Conservation (phyloP, 1,140 invertebrate genomes). For the Rhyacophila brunnea region DNA sequence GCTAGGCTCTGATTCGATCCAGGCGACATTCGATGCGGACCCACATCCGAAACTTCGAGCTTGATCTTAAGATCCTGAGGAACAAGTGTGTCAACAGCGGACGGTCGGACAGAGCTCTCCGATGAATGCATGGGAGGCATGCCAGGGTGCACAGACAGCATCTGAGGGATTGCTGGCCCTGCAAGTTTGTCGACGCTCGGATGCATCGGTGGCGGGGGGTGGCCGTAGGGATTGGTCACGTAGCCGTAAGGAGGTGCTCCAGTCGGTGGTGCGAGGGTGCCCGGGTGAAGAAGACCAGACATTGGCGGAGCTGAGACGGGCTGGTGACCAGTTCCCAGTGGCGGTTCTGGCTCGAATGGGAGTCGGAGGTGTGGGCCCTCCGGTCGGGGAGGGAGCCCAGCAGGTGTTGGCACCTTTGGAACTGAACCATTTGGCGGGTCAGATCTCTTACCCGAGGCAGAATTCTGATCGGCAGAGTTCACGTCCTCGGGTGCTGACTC, state of each 20-base stretch:
- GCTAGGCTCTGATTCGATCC: constrained; percentile 55
- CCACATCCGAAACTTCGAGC: constrained; percentile 64
- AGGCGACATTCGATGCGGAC: constrained; percentile 40
- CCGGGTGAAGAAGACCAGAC: constrained; percentile 54
- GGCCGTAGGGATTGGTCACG: constrained; percentile 51
- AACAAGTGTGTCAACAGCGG: constrained; percentile 54
- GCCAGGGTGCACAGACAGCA: constrained; percentile 47
- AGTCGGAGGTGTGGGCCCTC: constrained; percentile 46
- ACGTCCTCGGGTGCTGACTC: constrained; percentile 11
- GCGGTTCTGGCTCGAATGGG: constrained; percentile 48
- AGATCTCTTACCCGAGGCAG: constrained; percentile 4
- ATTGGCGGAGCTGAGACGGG: constrained; percentile 40
- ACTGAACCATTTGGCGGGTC: constrained; percentile 13
- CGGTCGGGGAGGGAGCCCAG: constrained; percentile 41
- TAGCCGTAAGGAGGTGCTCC: constrained; percentile 55
- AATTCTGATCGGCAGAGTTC: constrained; percentile 5
- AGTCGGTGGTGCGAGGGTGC: constrained; percentile 51
- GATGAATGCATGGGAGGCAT: constrained; percentile 28
- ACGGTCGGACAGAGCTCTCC: constrained; percentile 40
- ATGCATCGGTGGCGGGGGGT: constrained; percentile 40
- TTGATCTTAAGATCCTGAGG: constrained; percentile 80
- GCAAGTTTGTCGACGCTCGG: constrained; percentile 42
- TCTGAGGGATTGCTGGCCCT: constrained; percentile 54
- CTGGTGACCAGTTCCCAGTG: constrained; percentile 48
- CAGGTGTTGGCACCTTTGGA: constrained; percentile 38